Conservation (phyloP, 1,140 invertebrate species). For the Andricus grossulariae region DNA sequence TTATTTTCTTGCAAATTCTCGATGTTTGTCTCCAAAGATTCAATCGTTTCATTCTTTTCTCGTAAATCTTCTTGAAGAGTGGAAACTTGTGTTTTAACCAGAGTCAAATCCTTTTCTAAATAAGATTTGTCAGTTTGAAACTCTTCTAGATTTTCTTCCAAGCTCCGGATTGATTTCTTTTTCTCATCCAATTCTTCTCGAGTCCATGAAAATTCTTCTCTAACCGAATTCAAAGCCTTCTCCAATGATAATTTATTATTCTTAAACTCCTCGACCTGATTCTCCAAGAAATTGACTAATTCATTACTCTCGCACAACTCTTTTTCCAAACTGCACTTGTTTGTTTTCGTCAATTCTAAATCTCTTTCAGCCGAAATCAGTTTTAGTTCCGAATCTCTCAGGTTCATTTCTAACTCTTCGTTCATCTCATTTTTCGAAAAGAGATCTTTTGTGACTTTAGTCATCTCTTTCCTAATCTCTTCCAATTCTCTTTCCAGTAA, state of each 20-base stretch:
- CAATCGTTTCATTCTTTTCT: background rate
- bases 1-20: slow-evolving; percentile 27
- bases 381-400: background rate
- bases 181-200: background rate
- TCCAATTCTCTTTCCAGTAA: too few species aligned
- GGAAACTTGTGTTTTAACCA: too few species aligned
- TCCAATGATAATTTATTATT: slow-evolving; percentile 29
- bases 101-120: background rate
- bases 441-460: too few species aligned
- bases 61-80: background rate
- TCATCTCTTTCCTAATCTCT: too few species aligned
- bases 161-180: too few species aligned
- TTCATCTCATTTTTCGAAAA: too few species aligned
- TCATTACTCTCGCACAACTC: background rate
- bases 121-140: background rate
- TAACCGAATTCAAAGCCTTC: slow-evolving; percentile 28
- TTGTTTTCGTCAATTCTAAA: background rate
- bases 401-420: too few species aligned
- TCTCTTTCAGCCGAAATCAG: background rate
- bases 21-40: background rate
- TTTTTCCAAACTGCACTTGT: too few species aligned
- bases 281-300: background rate
- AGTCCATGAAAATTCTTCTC: background rate
- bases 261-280: background rate
- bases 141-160: too few species aligned